phyloP scores from a whole-genome alignment of 2,888 invertebrate genomes.

The Drosophila limbata region DNA sequence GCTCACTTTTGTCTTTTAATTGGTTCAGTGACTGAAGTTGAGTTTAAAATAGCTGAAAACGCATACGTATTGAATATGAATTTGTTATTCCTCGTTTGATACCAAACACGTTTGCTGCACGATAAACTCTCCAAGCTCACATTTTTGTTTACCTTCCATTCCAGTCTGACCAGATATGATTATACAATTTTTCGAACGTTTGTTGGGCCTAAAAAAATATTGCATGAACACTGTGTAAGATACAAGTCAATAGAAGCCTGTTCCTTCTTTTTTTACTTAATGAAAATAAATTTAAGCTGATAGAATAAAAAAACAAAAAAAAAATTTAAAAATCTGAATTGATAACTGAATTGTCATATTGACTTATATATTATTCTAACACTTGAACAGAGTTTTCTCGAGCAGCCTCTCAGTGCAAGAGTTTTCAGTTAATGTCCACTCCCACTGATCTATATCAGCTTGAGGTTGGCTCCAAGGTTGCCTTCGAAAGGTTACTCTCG shows the following conservation, averaged over 20 bases:
- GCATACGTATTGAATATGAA: conserved; percentile 1
- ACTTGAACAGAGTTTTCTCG: conserved; percentile 12
- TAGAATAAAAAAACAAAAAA: too few relatives aligned
- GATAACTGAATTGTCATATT: not conserved
- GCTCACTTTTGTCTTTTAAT: conserved; percentile 6
- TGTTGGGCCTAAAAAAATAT: conserved; percentile 11
- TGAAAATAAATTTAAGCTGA: too few relatives aligned
- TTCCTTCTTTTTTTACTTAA: too few relatives aligned
- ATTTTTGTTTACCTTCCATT: conserved; percentile 30
- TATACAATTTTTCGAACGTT: conserved; percentile 1
- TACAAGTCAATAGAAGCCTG: not conserved
- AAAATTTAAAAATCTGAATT: too few relatives aligned
- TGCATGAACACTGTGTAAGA: conserved; percentile 3
- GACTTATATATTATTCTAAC: not conserved
- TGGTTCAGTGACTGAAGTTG: conserved; percentile 29
- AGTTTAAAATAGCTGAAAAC: conserved; percentile 5
- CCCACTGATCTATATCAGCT: conserved; percentile 70
- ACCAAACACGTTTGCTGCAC: conserved; percentile 50
- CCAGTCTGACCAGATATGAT: conserved; percentile 49
- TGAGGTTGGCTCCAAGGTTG: conserved; percentile 55
- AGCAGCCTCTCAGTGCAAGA: conserved; percentile 29
- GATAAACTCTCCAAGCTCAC: conserved; percentile 5
- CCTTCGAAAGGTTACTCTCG: conserved; percentile 65
- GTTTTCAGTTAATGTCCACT: conserved; percentile 72
- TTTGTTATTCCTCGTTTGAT: conserved; percentile 14